Conservation (phyloP, 1,140 invertebrate genomes). For the Ctenoplectra terminalis region DNA sequence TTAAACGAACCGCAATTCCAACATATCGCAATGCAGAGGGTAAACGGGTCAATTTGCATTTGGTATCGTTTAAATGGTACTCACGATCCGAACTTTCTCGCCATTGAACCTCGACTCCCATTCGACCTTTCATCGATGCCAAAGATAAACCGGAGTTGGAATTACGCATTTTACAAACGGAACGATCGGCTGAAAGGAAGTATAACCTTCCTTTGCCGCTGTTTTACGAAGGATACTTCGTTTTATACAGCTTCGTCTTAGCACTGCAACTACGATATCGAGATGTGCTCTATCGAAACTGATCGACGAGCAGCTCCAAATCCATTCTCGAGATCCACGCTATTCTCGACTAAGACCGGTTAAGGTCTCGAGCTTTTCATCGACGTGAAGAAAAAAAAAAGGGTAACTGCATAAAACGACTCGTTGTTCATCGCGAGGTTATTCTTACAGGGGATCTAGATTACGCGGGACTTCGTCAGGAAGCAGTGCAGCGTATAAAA, state of each 20-base stretch:
- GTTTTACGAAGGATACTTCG: neutral
- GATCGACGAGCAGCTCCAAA: neutral
- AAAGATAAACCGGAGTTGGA: neutral
- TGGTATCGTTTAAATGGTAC: neutral
- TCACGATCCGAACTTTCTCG: neutral
- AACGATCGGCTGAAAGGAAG: neutral
- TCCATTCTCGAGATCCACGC: neutral
- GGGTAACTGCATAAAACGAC: neutral
- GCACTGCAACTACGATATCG: too few species aligned
- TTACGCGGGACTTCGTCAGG: constrained; percentile 15
- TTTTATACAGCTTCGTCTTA: neutral
- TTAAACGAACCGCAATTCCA: too few species aligned
- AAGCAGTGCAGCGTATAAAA: constrained; percentile 6
- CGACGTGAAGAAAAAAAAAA: neutral
- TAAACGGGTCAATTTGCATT: constrained; percentile 9
- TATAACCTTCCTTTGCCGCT: neutral
- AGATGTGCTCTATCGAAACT: neutral
- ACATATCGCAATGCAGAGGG: neutral
- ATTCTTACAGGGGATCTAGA: constrained; percentile 2
- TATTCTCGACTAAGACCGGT: neutral
- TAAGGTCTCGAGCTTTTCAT: neutral
- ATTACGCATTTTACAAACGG: neutral
- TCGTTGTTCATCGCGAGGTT: neutral
- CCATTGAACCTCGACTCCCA: neutral
- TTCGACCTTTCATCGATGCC: neutral